Evolutionary conservation across 2,888 invertebrate genomes (phyloP), one percentile per base, ranked within the genome.

Genomic region (Mesoligia furuncula): DNA sequence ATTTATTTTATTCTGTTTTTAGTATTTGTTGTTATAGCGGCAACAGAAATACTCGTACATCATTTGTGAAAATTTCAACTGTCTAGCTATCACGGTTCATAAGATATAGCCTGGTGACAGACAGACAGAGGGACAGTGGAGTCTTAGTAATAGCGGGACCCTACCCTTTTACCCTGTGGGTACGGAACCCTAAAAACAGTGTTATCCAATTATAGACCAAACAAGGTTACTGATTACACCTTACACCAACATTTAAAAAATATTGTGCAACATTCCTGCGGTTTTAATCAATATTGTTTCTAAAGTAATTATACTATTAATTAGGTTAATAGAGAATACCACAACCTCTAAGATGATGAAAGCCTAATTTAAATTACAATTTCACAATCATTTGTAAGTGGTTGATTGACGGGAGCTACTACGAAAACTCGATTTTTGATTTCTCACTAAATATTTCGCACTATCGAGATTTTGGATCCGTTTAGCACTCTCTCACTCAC

Each of bases 211-310:
- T 77, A 73, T 72, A 3, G 73, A 24, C 51, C 4, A 59, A 27
- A 27, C 72, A 45, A 80, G 67, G 77, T 66, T 42, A 36, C 0
- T n/a, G 11, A 4, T n/a, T 27, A 65, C 20, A n/a, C n/a, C n/a
- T n/a, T n/a, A n/a, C 24, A 36, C 13, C 17, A 48, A 39, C 62
- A 20, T 70, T 64, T 24, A 68, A n/a, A 15, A 48, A 83, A 77
- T 84, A 69, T 87, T 86, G 70, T 61, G 87, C 76, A 84, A 87
- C 15, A 70, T 0, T 0, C 6, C 24, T 65, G 36, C 0, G 24
- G 48, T 36, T 36, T 27, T 4, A 13, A 24, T 51, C 20, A 67
- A 66, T 42, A 20, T 67, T 65, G 2, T 48, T 31, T 11, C 2
- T 17, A 24, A 42, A 31, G 0, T 62, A 64, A 71, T 2, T n/a